Percentiles rank a stretch among this genome's conserved stretches.
phyloP scores from a whole-genome alignment of 2,797 vertebrate species.

The Characodon lateralis region DNA sequence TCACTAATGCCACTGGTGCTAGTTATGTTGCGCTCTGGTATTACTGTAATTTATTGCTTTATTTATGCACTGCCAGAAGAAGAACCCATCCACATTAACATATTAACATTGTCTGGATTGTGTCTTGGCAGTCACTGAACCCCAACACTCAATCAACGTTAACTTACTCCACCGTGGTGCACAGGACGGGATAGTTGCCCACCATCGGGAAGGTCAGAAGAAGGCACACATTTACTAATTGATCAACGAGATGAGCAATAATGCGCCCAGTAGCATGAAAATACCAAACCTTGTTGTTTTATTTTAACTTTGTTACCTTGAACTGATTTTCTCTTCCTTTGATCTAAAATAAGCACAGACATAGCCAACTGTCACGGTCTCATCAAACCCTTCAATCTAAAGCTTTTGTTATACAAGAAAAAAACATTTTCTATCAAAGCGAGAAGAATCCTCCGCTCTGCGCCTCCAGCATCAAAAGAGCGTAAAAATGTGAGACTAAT shows the following conservation, averaged over 20 bases:
- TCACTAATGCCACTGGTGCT: too few relatives aligned
- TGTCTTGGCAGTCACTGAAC: constrained; percentile 45
- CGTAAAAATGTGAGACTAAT: neutral
- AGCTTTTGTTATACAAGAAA: neutral
- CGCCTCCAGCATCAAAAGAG: neutral
- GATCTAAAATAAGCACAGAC: neutral
- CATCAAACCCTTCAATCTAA: neutral
- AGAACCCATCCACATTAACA: neutral
- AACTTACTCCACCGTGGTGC: constrained; percentile 28
- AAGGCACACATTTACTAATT: neutral
- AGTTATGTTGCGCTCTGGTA: too few relatives aligned
- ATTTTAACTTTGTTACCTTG: neutral
- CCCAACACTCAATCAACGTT: constrained; percentile 15
- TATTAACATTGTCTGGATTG: constrained; percentile 1
- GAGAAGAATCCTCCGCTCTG: neutral
- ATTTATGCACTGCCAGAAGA: neutral
- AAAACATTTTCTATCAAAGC: neutral
- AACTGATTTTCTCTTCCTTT: neutral
- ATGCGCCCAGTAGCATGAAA: neutral
- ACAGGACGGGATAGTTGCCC: constrained; percentile 39
- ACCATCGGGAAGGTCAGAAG: neutral
- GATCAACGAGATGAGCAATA: neutral
- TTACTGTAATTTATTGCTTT: too few relatives aligned
- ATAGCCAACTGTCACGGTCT: neutral
- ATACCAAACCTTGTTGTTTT: neutral